These are phyloP conservation scores for Macrobrachium rosenbergii DNA, from an alignment of 1,140 invertebrate genomes.

Conservation along the genomic window DNA sequence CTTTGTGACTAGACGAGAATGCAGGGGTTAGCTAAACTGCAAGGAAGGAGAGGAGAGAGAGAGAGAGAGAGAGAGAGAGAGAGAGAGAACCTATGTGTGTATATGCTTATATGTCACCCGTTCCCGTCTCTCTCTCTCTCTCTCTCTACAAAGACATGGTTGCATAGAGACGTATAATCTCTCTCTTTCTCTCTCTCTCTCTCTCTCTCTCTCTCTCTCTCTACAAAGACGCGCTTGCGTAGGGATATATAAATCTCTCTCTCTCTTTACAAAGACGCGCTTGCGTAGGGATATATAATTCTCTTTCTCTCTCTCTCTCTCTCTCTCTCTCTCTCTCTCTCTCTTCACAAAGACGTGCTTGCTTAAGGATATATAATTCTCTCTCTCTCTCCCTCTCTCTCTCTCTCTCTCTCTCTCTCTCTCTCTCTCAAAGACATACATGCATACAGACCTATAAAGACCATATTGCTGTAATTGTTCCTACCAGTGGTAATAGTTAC, in stretches of 20 bases:
- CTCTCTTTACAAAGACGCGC: no score
- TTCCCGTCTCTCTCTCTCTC: no score
- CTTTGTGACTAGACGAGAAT: not conserved
- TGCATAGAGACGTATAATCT: not conserved
- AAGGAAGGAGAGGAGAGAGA: not conserved
- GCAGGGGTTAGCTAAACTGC: not conserved
- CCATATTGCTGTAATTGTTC: no score
- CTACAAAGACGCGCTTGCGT: no score
- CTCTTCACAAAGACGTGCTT: no score
- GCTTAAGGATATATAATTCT: not conserved
- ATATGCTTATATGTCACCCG: not conserved
- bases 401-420: constrained; percentile 18
- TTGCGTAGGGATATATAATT: not conserved
- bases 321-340: no score
- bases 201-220: constrained; percentile 15
- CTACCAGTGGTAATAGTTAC: no score
- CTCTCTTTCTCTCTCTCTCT: not conserved
- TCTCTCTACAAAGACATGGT: no score
- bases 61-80: not conserved
- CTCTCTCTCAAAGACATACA: constrained; percentile 9
- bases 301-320: not conserved
- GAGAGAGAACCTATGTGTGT: not conserved
- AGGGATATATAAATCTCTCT: not conserved
- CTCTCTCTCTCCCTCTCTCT: not conserved
- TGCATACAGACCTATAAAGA: not conserved